Conservation (phyloP, 2,888 invertebrate genomes). For the Callyntrura sp. region DNA sequence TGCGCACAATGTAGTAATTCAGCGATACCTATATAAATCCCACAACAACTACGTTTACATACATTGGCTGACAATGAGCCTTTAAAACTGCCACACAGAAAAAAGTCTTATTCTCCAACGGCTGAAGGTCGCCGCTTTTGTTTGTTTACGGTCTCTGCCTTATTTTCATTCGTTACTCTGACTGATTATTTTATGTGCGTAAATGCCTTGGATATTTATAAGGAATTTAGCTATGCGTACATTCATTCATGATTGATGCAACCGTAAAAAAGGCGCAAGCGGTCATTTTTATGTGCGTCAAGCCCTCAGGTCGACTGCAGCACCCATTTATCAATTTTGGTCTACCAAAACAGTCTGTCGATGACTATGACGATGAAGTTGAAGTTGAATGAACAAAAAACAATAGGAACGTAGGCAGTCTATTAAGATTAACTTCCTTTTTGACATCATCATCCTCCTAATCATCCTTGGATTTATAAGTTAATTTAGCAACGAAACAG, state of each 20-base stretch:
- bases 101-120: background rate
- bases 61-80: background rate
- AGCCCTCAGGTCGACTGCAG: slow-evolving; percentile 1
- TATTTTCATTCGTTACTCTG: background rate
- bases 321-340: background rate
- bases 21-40: too few relatives aligned
- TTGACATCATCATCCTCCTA: slow-evolving; percentile 27
- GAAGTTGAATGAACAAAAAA: background rate
- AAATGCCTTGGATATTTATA: background rate
- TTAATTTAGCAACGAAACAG: background rate
- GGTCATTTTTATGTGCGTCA: slow-evolving; percentile 20
- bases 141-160: background rate
- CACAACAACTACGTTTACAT: slow-evolving; percentile 4
- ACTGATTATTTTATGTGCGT: background rate
- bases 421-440: slow-evolving; percentile 30
- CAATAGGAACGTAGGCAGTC: slow-evolving; percentile 18
- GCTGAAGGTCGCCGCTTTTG: slow-evolving; percentile 36
- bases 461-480: slow-evolving; percentile 18
- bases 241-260: slow-evolving; percentile 16
- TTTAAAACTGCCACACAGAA: background rate
- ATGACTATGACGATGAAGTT: background rate
- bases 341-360: too few relatives aligned
- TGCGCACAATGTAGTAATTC: too few relatives aligned
- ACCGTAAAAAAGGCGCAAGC: slow-evolving; percentile 16
- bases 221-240: too few relatives aligned